These are phyloP conservation scores for Dromiciops gliroides DNA, from an alignment of 2,113 vertebrate species.

Conservation along the genomic window DNA sequence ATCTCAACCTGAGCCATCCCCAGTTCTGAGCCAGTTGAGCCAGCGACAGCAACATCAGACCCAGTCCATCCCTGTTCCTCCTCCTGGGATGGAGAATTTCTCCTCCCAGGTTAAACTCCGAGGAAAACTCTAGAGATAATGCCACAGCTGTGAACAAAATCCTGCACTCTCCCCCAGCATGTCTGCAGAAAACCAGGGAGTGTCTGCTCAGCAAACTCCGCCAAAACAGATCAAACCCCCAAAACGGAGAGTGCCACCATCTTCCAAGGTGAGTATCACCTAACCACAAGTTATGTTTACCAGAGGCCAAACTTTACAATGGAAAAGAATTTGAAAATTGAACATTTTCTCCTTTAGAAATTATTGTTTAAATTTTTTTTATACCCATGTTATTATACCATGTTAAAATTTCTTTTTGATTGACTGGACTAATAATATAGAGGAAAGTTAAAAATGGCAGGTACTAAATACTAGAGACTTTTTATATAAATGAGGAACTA, in stretches of 20 bases:
- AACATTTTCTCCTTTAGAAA: neutral
- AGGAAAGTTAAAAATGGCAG: neutral
- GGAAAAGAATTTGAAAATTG: neutral
- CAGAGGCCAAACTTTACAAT: neutral
- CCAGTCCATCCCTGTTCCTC: slow-evolving; percentile 79
- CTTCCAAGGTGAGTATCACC: slow-evolving; percentile 90
- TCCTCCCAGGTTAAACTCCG: slow-evolving; percentile 82
- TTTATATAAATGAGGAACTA: neutral
- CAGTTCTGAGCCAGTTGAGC: slow-evolving; percentile 93
- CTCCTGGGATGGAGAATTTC: slow-evolving; percentile 88
- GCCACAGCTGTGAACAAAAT: slow-evolving; percentile 85
- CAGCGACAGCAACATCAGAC: slow-evolving; percentile 89
- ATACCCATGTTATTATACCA: neutral
- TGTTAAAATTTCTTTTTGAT: slow-evolving; percentile 56
- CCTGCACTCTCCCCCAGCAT: slow-evolving; percentile 82
- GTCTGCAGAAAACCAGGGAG: slow-evolving; percentile 82
- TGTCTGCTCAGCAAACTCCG: slow-evolving; percentile 83
- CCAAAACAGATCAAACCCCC: slow-evolving; percentile 91
- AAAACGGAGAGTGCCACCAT: slow-evolving; percentile 89
- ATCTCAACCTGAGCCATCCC: slow-evolving; percentile 95
- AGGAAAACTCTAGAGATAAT: slow-evolving; percentile 81
- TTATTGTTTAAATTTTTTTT: neutral
- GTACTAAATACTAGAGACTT: neutral
- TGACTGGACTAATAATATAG: slow-evolving; percentile 17
- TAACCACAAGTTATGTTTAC: neutral